Percentiles rank a stretch among this genome's conserved stretches.
Conservation (phyloP, 23 tunicate species). For the Ciona savignyi region DNA sequence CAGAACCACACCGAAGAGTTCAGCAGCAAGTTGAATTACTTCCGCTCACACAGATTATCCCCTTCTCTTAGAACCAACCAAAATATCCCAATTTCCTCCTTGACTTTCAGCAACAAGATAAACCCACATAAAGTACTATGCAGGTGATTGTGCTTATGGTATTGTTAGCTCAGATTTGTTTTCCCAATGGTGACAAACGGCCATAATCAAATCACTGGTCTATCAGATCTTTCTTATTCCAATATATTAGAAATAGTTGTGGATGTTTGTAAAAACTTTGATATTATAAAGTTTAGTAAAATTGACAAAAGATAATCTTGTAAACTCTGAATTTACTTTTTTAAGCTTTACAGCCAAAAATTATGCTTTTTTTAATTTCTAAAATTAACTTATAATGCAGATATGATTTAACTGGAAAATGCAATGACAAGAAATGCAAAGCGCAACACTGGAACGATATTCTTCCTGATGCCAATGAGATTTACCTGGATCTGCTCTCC, state of each 20-base stretch:
- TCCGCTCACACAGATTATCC: background rate
- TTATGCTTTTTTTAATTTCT: too few relatives aligned
- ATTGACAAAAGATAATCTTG: too few relatives aligned
- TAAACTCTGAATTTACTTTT: too few relatives aligned
- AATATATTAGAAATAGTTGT: too few relatives aligned
- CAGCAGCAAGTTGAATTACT: background rate
- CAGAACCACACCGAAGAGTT: background rate
- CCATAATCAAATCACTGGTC: too few relatives aligned
- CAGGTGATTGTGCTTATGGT: conserved; percentile 21
- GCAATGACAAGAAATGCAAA: conserved; percentile 41
- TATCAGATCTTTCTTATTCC: too few relatives aligned
- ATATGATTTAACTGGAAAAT: conserved; percentile 65
- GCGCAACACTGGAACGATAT: conserved; percentile 54
- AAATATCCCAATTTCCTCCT: conserved; percentile 23
- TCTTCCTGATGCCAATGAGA: conserved; percentile 13
- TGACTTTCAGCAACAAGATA: conserved; percentile 48
- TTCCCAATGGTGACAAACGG: too few relatives aligned
- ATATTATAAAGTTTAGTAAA: too few relatives aligned
- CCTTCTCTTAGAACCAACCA: background rate
- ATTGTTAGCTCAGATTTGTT: background rate
- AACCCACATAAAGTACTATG: conserved; percentile 52
- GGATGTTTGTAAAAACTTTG: too few relatives aligned
- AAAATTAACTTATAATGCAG: too few relatives aligned
- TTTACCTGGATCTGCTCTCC: conserved; percentile 54
- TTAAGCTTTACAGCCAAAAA: too few relatives aligned